These are phyloP conservation scores for Creontiades dilutus DNA, from an alignment of 2,888 invertebrate genomes.

Conservation along the genomic window DNA sequence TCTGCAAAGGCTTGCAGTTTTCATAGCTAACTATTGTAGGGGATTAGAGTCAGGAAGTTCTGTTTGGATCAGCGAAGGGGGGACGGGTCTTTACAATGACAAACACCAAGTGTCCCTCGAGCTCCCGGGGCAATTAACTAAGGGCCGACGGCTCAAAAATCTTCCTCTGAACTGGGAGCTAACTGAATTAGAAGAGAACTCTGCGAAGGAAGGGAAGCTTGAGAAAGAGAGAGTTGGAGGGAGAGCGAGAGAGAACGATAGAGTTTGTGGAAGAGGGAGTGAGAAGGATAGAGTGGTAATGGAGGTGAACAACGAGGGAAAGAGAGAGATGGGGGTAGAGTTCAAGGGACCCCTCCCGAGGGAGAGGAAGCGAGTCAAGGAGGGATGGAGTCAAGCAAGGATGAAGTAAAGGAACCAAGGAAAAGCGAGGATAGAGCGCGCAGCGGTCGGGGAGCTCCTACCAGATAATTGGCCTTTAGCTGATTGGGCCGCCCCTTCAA, in stretches of 20 bases:
- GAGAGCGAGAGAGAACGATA: neutral
- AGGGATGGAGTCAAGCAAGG: slow-evolving; percentile 26
- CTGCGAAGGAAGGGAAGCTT: slow-evolving; percentile 34
- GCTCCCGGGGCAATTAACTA: slow-evolving; percentile 61
- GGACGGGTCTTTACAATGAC: slow-evolving; percentile 43
- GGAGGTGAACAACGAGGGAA: slow-evolving; percentile 34
- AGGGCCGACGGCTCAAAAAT: slow-evolving; percentile 63
- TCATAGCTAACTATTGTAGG: slow-evolving; percentile 5
- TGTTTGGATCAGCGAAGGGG: slow-evolving; percentile 7
- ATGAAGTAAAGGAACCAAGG: slow-evolving; percentile 20
- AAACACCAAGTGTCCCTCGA: slow-evolving; percentile 47
- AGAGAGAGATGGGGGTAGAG: slow-evolving; percentile 20
- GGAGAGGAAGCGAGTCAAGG: neutral
- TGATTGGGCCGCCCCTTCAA: slow-evolving; percentile 62
- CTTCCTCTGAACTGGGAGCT: slow-evolving; percentile 33
- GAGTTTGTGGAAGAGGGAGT: slow-evolving; percentile 43
- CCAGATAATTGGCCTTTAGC: slow-evolving; percentile 66
- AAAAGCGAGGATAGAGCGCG: slow-evolving; percentile 22
- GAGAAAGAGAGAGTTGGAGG: neutral
- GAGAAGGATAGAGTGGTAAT: slow-evolving; percentile 43
- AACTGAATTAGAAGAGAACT: slow-evolving; percentile 58
- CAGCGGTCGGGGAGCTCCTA: slow-evolving; percentile 32
- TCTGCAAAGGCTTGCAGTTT: slow-evolving; percentile 15
- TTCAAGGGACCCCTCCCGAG: neutral
- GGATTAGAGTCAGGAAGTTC: slow-evolving; percentile 12